These are phyloP conservation scores for Oasisia sp. DNA, from an alignment of 2,888 invertebrate genomes.

Conservation along the genomic window DNA sequence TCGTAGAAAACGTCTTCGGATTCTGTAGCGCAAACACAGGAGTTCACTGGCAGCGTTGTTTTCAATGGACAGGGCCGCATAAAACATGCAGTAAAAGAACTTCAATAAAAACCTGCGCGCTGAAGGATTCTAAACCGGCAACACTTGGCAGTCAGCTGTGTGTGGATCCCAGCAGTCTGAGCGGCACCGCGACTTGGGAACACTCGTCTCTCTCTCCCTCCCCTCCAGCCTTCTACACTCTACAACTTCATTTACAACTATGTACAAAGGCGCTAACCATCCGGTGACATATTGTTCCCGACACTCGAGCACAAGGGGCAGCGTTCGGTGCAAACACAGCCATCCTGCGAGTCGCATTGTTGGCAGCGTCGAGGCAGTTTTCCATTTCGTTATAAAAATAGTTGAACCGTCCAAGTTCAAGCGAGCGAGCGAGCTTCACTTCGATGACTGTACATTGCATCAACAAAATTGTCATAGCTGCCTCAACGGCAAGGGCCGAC, in stretches of 20 bases:
- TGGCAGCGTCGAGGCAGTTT: neutral
- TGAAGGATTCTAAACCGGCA: slow-evolving; percentile 17
- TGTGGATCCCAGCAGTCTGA: neutral
- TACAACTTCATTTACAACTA: slow-evolving; percentile 17
- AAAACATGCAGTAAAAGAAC: neutral
- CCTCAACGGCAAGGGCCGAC: slow-evolving; percentile 10
- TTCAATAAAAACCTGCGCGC: neutral
- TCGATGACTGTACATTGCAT: neutral
- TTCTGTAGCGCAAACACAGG: slow-evolving; percentile 8
- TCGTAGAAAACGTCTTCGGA: neutral
- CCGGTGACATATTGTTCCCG: neutral
- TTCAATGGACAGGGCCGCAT: neutral
- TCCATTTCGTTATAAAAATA: neutral
- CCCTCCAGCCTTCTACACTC: neutral
- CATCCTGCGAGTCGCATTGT: neutral
- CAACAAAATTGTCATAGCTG: neutral
- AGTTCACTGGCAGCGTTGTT: neutral
- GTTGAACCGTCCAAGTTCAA: neutral
- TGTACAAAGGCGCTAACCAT: neutral
- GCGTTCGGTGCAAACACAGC: neutral
- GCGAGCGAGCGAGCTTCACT: neutral
- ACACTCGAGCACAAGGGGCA: neutral
- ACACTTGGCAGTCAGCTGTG: neutral
- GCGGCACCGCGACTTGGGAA: neutral
- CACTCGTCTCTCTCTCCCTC: neutral